Percentiles rank a stretch among this genome's conserved stretches.
These are phyloP conservation scores for Coendou prehensilis DNA, from an alignment of 2,797 vertebrate genomes.

Conservation along the genomic window DNA sequence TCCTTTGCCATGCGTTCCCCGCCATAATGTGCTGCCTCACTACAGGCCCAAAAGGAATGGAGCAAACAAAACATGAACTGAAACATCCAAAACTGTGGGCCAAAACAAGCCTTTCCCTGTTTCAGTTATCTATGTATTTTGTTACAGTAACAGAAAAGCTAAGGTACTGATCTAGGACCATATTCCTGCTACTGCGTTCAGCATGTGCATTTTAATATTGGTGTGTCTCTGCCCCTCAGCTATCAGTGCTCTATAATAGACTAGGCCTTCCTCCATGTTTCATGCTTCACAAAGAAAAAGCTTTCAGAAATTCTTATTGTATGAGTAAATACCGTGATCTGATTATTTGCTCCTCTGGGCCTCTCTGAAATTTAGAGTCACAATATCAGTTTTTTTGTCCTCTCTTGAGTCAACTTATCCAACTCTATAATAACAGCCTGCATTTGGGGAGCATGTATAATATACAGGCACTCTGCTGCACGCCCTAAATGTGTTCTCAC, in stretches of 20 bases:
- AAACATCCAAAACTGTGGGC: not conserved
- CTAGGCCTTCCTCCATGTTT: not conserved
- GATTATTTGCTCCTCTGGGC: not conserved
- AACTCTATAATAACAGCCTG: not conserved
- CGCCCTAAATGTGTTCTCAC: not conserved
- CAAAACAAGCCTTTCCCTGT: not conserved
- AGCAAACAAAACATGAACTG: not conserved
- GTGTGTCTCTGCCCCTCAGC: not conserved
- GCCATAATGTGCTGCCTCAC: not conserved
- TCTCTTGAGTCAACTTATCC: slow-evolving; percentile 29
- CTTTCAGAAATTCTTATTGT: slow-evolving; percentile 8
- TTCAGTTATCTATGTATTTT: not conserved
- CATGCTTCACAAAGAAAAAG: not conserved
- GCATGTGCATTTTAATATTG: not conserved
- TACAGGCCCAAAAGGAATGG: not conserved
- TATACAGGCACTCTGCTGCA: too few relatives aligned
- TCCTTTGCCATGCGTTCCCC: not conserved
- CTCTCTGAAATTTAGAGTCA: slow-evolving; percentile 38
- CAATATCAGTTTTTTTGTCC: not conserved
- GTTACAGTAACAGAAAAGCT: not conserved
- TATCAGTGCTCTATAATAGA: not conserved
- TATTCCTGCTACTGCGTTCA: not conserved
- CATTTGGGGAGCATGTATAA: not conserved
- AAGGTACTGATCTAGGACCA: not conserved
- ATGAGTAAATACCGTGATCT: not conserved